Conservation (phyloP, 2,797 vertebrate genomes). For the Vireo griseus region DNA sequence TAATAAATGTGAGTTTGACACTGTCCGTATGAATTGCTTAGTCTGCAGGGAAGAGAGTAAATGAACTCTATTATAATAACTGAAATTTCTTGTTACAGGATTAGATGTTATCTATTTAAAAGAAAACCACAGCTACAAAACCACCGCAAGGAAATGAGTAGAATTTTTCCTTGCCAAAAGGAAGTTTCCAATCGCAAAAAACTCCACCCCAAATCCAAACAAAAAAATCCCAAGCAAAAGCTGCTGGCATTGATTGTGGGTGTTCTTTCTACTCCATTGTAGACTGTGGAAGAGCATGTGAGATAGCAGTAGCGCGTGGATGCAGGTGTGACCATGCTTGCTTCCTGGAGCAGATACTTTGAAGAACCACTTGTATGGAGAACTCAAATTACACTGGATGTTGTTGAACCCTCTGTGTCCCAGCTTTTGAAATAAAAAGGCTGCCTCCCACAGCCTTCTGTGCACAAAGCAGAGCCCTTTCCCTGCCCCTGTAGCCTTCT, state of each 20-base stretch:
- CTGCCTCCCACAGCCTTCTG: neutral
- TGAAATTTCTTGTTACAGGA: neutral
- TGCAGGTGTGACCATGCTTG: neutral
- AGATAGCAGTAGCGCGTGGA: neutral
- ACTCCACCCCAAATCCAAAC: too few relatives aligned
- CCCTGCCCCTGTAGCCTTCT: neutral
- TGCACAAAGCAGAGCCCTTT: neutral
- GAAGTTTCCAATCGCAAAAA: neutral
- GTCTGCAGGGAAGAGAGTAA: neutral
- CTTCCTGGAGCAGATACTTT: neutral
- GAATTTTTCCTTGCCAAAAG: neutral
- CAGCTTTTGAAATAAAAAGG: neutral
- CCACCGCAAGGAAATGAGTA: neutral
- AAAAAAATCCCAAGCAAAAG: neutral
- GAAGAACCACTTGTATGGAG: neutral
- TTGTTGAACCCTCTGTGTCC: neutral
- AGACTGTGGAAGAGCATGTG: neutral
- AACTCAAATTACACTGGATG: neutral
- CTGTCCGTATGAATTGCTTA: neutral
- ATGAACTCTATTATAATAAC: neutral
- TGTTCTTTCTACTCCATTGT: neutral
- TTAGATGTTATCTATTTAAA: neutral
- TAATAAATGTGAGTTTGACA: neutral
- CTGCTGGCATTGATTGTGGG: neutral
- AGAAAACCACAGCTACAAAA: neutral